A percentile compares a stretch with the other conserved stretches of the same genome.
Evolutionary conservation across 2,888 invertebrate species (phyloP).

Genomic region (Ophonus ardosiacus): DNA sequence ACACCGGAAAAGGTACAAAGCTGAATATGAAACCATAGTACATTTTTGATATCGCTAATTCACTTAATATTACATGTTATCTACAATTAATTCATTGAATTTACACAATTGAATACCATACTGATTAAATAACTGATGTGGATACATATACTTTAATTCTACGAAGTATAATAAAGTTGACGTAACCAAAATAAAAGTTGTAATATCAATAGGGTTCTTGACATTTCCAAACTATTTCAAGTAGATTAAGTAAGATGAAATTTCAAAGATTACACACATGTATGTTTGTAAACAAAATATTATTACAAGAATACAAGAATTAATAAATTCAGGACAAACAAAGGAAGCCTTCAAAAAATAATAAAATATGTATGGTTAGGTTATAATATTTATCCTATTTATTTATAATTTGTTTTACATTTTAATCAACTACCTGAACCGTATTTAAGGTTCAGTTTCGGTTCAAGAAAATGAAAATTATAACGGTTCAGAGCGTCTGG

Average conservation of each 20-base stretch:
- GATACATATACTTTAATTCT: background rate
- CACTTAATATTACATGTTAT: background rate
- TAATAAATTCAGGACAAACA: too few species aligned
- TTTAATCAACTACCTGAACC: too few species aligned
- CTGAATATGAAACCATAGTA: background rate
- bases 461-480: too few species aligned
- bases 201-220: background rate
- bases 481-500: too few species aligned
- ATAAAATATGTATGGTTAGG: too few species aligned
- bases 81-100: background rate
- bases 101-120: background rate
- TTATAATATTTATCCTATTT: too few species aligned
- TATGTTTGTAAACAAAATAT: background rate
- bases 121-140: background rate
- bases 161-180: background rate
- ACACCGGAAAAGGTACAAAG: slow-evolving; percentile 37
- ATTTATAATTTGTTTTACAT: too few species aligned
- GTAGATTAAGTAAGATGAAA: background rate
- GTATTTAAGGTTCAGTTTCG: too few species aligned
- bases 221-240: background rate
- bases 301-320: too few species aligned
- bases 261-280: background rate
- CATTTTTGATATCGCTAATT: slow-evolving; percentile 5
- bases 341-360: too few species aligned
- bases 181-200: background rate